Evolutionary conservation across 1,140 invertebrate genomes (phyloP).

Genomic region (Gryllus bimaculatus): DNA sequence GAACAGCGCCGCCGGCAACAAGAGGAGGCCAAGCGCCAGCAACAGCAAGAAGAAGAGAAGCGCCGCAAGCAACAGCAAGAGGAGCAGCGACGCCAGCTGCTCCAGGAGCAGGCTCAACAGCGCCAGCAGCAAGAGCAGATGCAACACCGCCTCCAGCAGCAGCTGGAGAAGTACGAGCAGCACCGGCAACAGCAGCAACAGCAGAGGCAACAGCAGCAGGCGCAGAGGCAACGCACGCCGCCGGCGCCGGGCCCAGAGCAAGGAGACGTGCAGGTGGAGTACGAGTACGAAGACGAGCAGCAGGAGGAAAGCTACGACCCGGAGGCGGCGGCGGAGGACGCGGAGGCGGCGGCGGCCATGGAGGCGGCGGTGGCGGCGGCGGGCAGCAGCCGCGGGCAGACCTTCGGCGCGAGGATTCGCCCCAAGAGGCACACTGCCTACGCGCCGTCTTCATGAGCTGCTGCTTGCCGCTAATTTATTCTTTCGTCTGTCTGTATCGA

Average conservation of each 20-base stretch:
- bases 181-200: conserved; percentile 24
- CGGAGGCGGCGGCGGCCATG: neutral
- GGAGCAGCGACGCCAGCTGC: conserved; percentile 3
- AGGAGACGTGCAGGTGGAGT: neutral
- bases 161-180: conserved; percentile 27
- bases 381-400: neutral
- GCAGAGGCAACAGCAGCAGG: conserved; percentile 6
- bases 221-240: neutral
- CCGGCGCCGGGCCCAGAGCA: neutral
- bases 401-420: neutral
- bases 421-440: neutral
- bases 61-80: conserved; percentile 13
- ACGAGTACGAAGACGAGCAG: neutral
- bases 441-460: too few species aligned
- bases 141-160: conserved; percentile 9
- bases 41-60: conserved; percentile 17
- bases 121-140: conserved; percentile 10
- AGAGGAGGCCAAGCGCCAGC: neutral
- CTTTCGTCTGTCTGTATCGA: too few species aligned
- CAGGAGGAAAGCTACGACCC: neutral
- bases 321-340: neutral
- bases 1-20: neutral
- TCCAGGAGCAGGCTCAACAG: conserved; percentile 6
- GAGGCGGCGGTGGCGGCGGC: neutral
- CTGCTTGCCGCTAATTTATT: too few species aligned